Conservation (phyloP, 2,888 invertebrate species). For the Phaedon cochleariae region DNA sequence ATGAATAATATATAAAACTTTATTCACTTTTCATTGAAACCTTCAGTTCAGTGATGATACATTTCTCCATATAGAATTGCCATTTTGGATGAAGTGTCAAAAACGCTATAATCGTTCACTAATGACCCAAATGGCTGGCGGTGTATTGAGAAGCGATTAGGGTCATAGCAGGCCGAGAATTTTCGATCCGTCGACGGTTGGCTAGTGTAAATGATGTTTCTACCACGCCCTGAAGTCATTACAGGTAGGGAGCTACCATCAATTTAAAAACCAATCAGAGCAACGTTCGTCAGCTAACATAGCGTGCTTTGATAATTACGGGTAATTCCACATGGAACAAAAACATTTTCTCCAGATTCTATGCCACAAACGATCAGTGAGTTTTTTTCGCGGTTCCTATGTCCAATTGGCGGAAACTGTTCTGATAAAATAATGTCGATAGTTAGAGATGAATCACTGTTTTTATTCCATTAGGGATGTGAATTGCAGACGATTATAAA, state of each 20-base stretch:
- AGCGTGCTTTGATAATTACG: conserved; percentile 56
- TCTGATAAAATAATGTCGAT: conserved; percentile 13
- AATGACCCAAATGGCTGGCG: conserved; percentile 57
- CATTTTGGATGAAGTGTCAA: conserved; percentile 53
- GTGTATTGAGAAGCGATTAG: conserved; percentile 60
- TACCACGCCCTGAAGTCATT: conserved; percentile 61
- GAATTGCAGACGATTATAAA: too few species aligned
- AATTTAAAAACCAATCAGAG: conserved; percentile 63
- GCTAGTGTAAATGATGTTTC: conserved; percentile 62
- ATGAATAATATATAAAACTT: too few species aligned
- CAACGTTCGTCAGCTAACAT: conserved; percentile 57
- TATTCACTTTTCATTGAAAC: too few species aligned
- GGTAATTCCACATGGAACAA: conserved; percentile 57
- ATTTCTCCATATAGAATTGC: too few species aligned
- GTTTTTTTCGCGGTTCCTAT: conserved; percentile 33
- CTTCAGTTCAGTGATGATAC: too few species aligned
- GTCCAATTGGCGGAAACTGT: conserved; percentile 18
- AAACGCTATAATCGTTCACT: conserved; percentile 50
- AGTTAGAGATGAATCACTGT: conserved; percentile 8
- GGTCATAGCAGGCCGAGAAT: conserved; percentile 49
- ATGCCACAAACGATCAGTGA: conserved; percentile 44
- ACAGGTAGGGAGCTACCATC: conserved; percentile 62
- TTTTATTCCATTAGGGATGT: conserved; percentile 2
- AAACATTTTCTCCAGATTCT: conserved; percentile 53
- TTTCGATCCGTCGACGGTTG: conserved; percentile 59